Evolutionary conservation across 2,888 invertebrate species (phyloP), one percentile per base, ranked within the genome.

Genomic region (Crioceris asparagi): DNA sequence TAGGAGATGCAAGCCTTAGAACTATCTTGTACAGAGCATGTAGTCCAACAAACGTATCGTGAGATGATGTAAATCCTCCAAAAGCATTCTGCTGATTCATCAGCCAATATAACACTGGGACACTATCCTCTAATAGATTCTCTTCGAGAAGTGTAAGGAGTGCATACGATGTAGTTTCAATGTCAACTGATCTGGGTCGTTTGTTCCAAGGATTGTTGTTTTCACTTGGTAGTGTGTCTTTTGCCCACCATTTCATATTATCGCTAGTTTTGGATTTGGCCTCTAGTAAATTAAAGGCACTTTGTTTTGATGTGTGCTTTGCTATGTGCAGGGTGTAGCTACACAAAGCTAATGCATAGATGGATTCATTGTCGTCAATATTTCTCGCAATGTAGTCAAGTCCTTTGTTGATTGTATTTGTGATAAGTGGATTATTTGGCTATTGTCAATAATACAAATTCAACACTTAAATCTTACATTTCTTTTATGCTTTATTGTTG

Each of bases 81-180:
- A 76, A 65, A 27, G 69, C 69, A 55, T 81, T 83, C 48, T 79
- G 68, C 54, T 84, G 82, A 17, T 71, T 68, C 6, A 82, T 68
- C 15, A 86, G 63, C 85, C 85, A 86, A 36, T 76, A 72, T 53
- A 83, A 70, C 19, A 83, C 66, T 1, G 82, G 77, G 17, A 80
- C 60, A 1, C 75, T 66, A 45, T 75, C 74, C 41, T 55, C 57
- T 5, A 64, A 40, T 32, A 61, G 46, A 39, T 64, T 65, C 3
- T 63, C 62, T 38, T 71, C 69, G 10, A 78, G 54, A 57, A 77
- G 76, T 0, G 86, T 78, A 37, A 91, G 68, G 38, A 96, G 66
- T 0, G 81, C 84, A 62, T 94, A 96, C 0, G 93, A 79, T 0
- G 94, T 92, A 50, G 88, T 85, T 61, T 88, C 87, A 3, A 94